Evolutionary conservation across 2,888 invertebrate species (phyloP), one percentile per base, ranked within the genome.

Genomic region (Phragmatobia fuliginosa): DNA sequence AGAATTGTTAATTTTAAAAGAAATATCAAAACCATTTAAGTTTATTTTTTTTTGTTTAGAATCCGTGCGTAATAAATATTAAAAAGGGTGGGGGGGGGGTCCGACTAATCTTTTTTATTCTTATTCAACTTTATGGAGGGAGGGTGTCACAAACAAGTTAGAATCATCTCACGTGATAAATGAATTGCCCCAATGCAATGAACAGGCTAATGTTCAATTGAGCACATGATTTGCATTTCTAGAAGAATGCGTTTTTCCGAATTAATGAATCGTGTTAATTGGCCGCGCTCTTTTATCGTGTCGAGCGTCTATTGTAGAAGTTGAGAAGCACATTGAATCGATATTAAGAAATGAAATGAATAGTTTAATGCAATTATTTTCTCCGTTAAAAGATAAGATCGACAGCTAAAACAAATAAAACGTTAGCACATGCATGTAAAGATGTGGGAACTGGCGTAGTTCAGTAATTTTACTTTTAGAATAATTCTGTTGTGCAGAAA

Each of bases 181-280:
- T n/a, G n/a, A n/a, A n/a, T n/a, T n/a, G n/a, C n/a, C n/a, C n/a
- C n/a, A n/a, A n/a, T 16, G 25, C 28, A 56, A 28, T 28, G 56
- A 56, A 16, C 16, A 56, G 28, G 28, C 14, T 56, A 56, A 56
- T 56, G 28, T 28, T 56, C 25, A 25, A 25, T 25, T 52, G 52
- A 52, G 52, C 52, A 52, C 52, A 25, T 52, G 52, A 52, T 52
- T 52, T 25, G 52, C n/a, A 52, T 52, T 52, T 52, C 14, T 52
- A 52, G 25, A 52, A 52, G 52, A 52, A 52, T 2, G 25, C 25
- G 5, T 52, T 52, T 52, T 25, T 25, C 11, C 25, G 25, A 52
- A 52, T 52, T 52, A 52, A 25, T 52, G 52, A 25, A 52, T 52
- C 25, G 25, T 25, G 11, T n/a, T 52, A 52, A 52, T 52, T 52